A percentile compares a stretch with the other conserved stretches of the same genome.
phyloP scores from a whole-genome alignment of 2,797 vertebrate species.

The Epinephelus malabaricus region DNA sequence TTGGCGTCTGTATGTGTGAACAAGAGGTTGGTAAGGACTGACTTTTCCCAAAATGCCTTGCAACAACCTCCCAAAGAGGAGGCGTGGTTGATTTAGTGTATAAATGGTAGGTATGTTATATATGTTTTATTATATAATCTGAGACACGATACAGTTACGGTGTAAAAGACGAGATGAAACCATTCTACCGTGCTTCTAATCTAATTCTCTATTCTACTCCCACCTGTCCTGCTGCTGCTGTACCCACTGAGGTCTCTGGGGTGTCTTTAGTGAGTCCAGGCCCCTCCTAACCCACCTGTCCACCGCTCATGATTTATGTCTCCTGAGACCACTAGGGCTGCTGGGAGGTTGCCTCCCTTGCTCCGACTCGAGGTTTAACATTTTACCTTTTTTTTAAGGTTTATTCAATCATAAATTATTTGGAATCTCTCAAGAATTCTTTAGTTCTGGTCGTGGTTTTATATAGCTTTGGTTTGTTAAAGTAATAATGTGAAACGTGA shows the following conservation, averaged over 20 bases:
- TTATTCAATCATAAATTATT: background rate
- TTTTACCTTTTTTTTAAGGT: constrained; percentile 15
- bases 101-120: background rate
- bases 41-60: constrained; percentile 3
- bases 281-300: constrained; percentile 77
- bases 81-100: background rate
- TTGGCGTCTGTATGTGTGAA: background rate
- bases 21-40: background rate
- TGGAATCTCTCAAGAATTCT: background rate
- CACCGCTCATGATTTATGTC: constrained; percentile 72
- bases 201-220: constrained; percentile 62
- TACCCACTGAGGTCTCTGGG: constrained; percentile 58
- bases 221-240: constrained; percentile 69
- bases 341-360: constrained; percentile 26
- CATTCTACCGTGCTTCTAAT: constrained; percentile 49
- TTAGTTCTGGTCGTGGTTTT: background rate
- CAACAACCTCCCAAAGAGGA: background rate
- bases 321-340: constrained; percentile 50
- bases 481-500: constrained; percentile 4
- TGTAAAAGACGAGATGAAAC: constrained; percentile 34
- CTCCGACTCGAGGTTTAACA: constrained; percentile 11
- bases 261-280: constrained; percentile 70
- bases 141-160: background rate
- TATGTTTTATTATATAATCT: background rate
- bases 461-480: constrained; percentile 2